Evolutionary conservation across 2,113 vertebrate species (phyloP).

Genomic region (Platysternon megacephalum): DNA sequence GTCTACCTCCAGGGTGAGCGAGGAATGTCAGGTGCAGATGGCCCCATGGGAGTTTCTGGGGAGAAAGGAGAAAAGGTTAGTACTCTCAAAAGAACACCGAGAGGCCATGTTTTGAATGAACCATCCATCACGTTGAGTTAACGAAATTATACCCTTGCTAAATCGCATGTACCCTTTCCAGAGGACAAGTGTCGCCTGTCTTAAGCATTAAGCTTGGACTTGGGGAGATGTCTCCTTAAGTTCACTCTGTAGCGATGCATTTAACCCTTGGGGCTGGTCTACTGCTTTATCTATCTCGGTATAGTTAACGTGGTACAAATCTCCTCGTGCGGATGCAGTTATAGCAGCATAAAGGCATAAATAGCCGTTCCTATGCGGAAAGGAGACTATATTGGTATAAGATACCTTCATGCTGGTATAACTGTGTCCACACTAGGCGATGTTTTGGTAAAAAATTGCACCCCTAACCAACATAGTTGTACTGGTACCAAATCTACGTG

Average conservation of each 20-base stretch:
- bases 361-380: neutral
- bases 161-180: neutral
- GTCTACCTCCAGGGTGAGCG: slow-evolving; percentile 79
- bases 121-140: neutral
- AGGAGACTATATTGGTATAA: neutral
- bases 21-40: slow-evolving; percentile 79
- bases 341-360: neutral
- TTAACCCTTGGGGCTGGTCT: neutral
- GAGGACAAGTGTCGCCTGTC: slow-evolving; percentile 4
- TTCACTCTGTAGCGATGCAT: neutral
- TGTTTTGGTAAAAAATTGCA: neutral
- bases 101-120: neutral
- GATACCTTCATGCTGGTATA: neutral
- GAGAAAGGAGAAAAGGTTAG: slow-evolving; percentile 87
- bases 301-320: neutral
- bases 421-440: neutral
- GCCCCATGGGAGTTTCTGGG: slow-evolving; percentile 78
- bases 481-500: neutral
- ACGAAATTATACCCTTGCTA: neutral
- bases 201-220: neutral
- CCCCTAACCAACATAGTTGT: neutral
- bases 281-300: neutral
- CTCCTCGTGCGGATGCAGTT: neutral
- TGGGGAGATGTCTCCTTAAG: neutral
- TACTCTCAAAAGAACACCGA: neutral